Base-by-base conservation (phyloP, 2,888 invertebrate genomes). In the Ischnura elegans region DNA sequence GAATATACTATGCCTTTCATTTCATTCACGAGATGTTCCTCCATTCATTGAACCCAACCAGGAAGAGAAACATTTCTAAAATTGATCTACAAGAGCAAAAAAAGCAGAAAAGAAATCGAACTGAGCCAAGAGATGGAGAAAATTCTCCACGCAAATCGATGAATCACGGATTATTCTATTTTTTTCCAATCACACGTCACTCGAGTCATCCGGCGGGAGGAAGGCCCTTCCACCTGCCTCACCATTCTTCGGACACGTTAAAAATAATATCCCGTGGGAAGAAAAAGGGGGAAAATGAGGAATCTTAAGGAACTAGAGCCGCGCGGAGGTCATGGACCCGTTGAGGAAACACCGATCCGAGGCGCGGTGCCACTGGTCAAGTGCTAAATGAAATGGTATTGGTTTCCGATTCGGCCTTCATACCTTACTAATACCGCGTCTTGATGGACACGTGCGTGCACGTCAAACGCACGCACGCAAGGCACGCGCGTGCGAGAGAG, bases 381-480 rank as follows among this genome's bases (percentile, higher is more conserved):
- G 86, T 86, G 86, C 45, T 46, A 86, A 86, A 25, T 45, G 86
- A 86, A 86, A 46, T 86, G n/a, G 86, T 45, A 86, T 45, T 86
- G 86, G 86, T 86, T 86, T 51, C n/a, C 86, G 45, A n/a, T 25
- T 45, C 43, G n/a, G 29, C 76, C 76, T 76, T 76, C 76, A 76
- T n/a, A 76, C 36, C 76, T 76, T 76, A 36, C 76, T 76, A 76
- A 76, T 76, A 29, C 76, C 10, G 36, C 36, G 76, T 36, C 76
- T 36, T 76, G 76, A 76, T 36, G 76, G 76, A 36, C 45, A 86
- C n/a, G 46, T 87, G 42, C 55, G 55, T 55, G 42, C 61, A 55
- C 55, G 55, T 76, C 76, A 76, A 8, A 16, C n/a, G 13, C 76
- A 36, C 66, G 29, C 66, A 61, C n/a, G n/a, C 51, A 51, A n/a